Evolutionary conservation across 2,888 invertebrate species (phyloP).

Genomic region (Pyrrhia umbra): DNA sequence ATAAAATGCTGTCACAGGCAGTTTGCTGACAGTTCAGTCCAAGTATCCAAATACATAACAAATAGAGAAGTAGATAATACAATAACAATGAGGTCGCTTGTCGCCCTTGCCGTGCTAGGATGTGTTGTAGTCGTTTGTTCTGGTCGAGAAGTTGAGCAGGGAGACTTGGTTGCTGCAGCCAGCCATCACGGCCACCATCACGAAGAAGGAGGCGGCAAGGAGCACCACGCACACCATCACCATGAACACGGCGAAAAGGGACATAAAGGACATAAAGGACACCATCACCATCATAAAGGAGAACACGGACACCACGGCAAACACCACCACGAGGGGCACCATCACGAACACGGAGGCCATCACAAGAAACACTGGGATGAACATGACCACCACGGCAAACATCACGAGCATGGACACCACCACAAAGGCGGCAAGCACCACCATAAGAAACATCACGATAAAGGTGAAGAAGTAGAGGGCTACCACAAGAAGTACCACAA

Average conservation of each 20-base stretch:
- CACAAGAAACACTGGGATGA: slow-evolving; percentile 95
- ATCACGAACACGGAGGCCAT: slow-evolving; percentile 94
- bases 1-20: slow-evolving; percentile 84
- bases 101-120: slow-evolving; percentile 82
- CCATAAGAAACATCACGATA: slow-evolving; percentile 95
- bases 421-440: slow-evolving; percentile 95
- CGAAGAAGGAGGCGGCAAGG: slow-evolving; percentile 92
- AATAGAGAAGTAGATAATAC: slow-evolving; percentile 63
- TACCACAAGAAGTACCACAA: slow-evolving; percentile 96
- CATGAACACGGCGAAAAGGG: slow-evolving; percentile 93
- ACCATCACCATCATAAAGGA: slow-evolving; percentile 94
- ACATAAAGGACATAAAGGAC: slow-evolving; percentile 94
- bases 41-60: slow-evolving; percentile 81
- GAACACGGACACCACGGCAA: slow-evolving; percentile 94
- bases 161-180: slow-evolving; percentile 88
- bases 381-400: slow-evolving; percentile 93
- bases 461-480: slow-evolving; percentile 95
- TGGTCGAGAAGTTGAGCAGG: slow-evolving; percentile 80
- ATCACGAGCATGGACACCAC: slow-evolving; percentile 94
- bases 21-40: slow-evolving; percentile 80
- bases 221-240: slow-evolving; percentile 92
- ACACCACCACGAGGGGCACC: slow-evolving; percentile 94
- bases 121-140: slow-evolving; percentile 78
- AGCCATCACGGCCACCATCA: slow-evolving; percentile 88
- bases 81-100: slow-evolving; percentile 84